phyloP scores from a whole-genome alignment of 2,113 vertebrate species.

The Paratilapia polleni region DNA sequence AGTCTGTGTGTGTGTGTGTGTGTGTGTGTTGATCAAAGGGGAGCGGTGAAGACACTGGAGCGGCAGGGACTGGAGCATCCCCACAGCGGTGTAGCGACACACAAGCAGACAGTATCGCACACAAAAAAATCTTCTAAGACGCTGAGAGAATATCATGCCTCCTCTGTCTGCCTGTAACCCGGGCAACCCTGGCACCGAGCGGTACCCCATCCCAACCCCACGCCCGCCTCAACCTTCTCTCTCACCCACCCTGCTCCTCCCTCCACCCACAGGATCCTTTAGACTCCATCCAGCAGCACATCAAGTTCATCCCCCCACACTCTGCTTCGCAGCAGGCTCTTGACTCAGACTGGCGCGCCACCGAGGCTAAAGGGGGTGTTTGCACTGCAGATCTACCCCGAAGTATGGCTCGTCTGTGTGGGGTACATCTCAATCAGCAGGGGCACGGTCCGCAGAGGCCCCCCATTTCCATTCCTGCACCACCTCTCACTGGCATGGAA shows the following conservation, averaged over 20 bases:
- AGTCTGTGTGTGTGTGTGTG: slow-evolving; percentile 25
- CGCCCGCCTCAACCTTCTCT: slow-evolving; percentile 48
- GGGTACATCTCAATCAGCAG: slow-evolving; percentile 94
- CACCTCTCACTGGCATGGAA: slow-evolving; percentile 62
- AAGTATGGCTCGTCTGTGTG: slow-evolving; percentile 73
- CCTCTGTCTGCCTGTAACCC: slow-evolving; percentile 79
- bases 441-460: slow-evolving; percentile 74
- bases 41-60: slow-evolving; percentile 70
- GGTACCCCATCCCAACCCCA: slow-evolving; percentile 59
- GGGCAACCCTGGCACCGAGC: slow-evolving; percentile 84
- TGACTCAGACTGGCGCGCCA: slow-evolving; percentile 78
- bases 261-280: slow-evolving; percentile 65
- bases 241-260: slow-evolving; percentile 24
- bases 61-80: slow-evolving; percentile 65
- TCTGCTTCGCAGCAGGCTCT: slow-evolving; percentile 81
- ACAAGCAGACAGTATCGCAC: slow-evolving; percentile 53
- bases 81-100: slow-evolving; percentile 58
- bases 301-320: slow-evolving; percentile 79
- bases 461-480: slow-evolving; percentile 51
- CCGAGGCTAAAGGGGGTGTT: slow-evolving; percentile 71
- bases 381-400: slow-evolving; percentile 47
- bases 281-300: slow-evolving; percentile 83
- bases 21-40: slow-evolving; percentile 60
- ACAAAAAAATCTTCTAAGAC: slow-evolving; percentile 50
- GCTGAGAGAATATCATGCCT: slow-evolving; percentile 70